These are phyloP conservation scores for Drosophila elegans DNA, from an alignment of 1,140 invertebrate species.

Conservation along the genomic window DNA sequence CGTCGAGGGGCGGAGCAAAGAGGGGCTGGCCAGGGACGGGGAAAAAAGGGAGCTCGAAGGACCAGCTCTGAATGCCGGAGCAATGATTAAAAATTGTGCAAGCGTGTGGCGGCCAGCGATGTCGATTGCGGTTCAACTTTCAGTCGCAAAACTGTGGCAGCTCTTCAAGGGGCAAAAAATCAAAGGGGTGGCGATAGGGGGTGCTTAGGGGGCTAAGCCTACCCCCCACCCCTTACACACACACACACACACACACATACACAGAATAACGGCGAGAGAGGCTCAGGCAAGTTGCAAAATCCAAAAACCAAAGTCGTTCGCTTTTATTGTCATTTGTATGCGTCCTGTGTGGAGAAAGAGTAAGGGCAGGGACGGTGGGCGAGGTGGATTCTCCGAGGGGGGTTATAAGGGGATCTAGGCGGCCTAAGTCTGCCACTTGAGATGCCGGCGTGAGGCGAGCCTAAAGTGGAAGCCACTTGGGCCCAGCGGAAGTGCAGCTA, in stretches of 20 bases:
- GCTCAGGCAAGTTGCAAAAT: constrained; percentile 60
- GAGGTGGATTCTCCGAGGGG: background rate
- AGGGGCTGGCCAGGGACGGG: background rate
- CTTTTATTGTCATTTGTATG: constrained; percentile 81
- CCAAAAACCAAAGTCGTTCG: constrained; percentile 78
- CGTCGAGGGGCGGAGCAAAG: background rate
- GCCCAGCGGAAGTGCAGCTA: background rate
- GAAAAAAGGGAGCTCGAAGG: constrained; percentile 14
- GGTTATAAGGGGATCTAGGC: background rate
- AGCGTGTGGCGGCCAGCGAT: constrained; percentile 58
- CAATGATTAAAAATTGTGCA: constrained; percentile 82
- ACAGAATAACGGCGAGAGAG: background rate
- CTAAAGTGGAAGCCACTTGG: background rate
- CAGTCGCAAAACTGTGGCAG: constrained; percentile 31
- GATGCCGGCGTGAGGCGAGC: constrained; percentile 24
- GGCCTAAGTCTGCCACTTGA: constrained; percentile 28
- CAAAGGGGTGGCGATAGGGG: background rate
- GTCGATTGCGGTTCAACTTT: constrained; percentile 54
- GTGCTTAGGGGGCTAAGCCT: background rate
- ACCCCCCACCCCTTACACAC: background rate
- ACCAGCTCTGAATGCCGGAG: constrained; percentile 48
- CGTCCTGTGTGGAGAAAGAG: constrained; percentile 24
- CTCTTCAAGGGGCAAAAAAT: background rate
- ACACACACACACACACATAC: background rate
- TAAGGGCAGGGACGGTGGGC: background rate